Base-by-base conservation (phyloP, 2,113 vertebrate species). In the Nothoprocta perdicaria region DNA sequence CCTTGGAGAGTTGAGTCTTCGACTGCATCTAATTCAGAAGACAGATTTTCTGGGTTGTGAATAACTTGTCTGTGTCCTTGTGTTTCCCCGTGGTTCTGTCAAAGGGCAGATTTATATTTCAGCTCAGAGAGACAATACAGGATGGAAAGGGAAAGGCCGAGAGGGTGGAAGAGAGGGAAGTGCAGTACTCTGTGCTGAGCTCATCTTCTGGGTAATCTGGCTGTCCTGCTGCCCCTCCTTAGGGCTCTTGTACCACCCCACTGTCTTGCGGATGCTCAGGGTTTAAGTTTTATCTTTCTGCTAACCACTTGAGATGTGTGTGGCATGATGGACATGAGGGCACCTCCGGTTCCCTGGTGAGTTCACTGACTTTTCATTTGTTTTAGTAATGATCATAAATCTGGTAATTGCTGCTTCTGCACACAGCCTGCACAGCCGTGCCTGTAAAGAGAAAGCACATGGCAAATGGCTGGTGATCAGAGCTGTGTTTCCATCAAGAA, bases 1-100 rank as follows among this genome's bases (percentile, higher is more conserved):
- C 86, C 66, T 77, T 87, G 72, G 53, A 67, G 62, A 92, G 35
- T 69, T 95, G 61, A 95, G 90, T 26, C 72, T 85, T 92, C 41
- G 57, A 33, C 45, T 84, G n/a, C 69, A 84, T 84, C 82, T 87
- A 52, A 92, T 91, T 89, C 85, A 76, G 80, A 92, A 84, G 77
- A 66, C 13, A 31, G 38, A 85, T 85, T 92, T 88, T 93, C 78
- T 95, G 45, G 69, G 68, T 60, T 93, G 81, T 84, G 31, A 93
- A 69, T 82, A 89, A 72, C 14, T 14, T 68, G 53, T 65, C 63
- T 86, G 55, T 8, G 29, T 87, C 84, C 71, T 86, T 90, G 65
- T 18, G 7, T 93, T 89, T 84, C 73, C 65, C 29, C 10, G 61
- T 0, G 4, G 35, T 87, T 77, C 76, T 92, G 53, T 80, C 81